Conservation (phyloP, 2,888 invertebrate species). For the Didymodactylos carnosus region DNA sequence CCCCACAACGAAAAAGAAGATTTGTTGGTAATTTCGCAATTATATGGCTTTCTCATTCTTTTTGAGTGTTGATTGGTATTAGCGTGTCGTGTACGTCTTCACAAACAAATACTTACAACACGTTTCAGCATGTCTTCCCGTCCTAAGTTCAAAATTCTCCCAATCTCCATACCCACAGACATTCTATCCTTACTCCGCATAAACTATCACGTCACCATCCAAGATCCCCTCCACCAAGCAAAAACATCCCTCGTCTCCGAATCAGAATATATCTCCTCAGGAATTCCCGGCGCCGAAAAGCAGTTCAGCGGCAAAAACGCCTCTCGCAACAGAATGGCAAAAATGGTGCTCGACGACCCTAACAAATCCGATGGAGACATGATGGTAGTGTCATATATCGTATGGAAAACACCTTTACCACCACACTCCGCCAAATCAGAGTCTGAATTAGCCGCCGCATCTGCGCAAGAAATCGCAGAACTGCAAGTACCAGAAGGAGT, state of each 20-base stretch:
- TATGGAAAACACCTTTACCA: not conserved
- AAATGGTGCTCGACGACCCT: not conserved
- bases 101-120: not conserved
- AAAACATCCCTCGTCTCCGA: not conserved
- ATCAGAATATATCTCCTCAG: not conserved
- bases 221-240: not conserved
- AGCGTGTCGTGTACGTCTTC: no score
- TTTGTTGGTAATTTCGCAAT: no score
- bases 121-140: not conserved
- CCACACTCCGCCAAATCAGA: not conserved
- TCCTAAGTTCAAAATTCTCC: not conserved
- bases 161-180: not conserved
- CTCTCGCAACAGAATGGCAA: not conserved
- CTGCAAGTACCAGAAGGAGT: not conserved
- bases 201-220: not conserved
- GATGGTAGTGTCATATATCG: not conserved
- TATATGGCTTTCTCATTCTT: no score
- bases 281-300: not conserved
- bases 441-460: not conserved
- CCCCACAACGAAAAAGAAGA: no score
- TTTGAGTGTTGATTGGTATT: no score
- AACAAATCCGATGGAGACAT: not conserved
- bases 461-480: not conserved
- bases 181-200: not conserved
- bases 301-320: not conserved